Evolutionary conservation across 2,888 invertebrate species (phyloP), one percentile per base, ranked within the genome.

Genomic region (Acanthococcus lagerstroemiae): DNA sequence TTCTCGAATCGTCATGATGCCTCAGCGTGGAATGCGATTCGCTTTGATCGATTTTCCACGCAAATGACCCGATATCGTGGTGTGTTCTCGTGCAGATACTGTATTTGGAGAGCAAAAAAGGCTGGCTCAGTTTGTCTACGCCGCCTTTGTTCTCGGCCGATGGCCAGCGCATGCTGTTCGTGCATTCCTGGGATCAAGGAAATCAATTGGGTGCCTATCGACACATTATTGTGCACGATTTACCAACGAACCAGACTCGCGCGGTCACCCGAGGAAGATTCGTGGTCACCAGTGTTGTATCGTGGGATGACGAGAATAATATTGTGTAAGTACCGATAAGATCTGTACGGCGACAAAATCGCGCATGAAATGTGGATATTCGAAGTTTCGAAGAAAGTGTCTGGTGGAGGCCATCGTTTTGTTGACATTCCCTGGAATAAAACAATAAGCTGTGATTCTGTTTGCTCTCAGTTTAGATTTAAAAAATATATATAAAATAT

Each of bases 231-330:
- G 4, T 67, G 2, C 65, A 67, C 24, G 52, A 68, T 56, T 4
- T 46, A n/a, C 57, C 67, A 7, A 55, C 56, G 7, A 48, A 67
- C 6, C 44, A 54, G n/a, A 60, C 37, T 4, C 17, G 22, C 19
- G 65, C 80, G 0, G 72, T 87, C 45, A 86, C 87, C 9, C 78
- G 76, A 54, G 87, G 87, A 25, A 79, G 80, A 71, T 85, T 80
- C 73, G 83, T 87, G 19, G 90, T 92, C 12, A 81, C 83, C 3
- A 84, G 86, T 68, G 84, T 92, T 66, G 73, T 89, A 21, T 78
- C 81, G 5, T 91, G 90, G 90, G 85, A 88, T 70, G 76, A 80
- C 67, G 74, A 78, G 1, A 79, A 80, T 67, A 80, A 86, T 72
- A 73, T 83, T 45, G 82, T 91, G 87, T 88, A 77, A 82, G 84